Evolutionary conservation across 2,113 vertebrate species (phyloP), one percentile per base, ranked within the genome.

Genomic region (Pundamilia nyererei): DNA sequence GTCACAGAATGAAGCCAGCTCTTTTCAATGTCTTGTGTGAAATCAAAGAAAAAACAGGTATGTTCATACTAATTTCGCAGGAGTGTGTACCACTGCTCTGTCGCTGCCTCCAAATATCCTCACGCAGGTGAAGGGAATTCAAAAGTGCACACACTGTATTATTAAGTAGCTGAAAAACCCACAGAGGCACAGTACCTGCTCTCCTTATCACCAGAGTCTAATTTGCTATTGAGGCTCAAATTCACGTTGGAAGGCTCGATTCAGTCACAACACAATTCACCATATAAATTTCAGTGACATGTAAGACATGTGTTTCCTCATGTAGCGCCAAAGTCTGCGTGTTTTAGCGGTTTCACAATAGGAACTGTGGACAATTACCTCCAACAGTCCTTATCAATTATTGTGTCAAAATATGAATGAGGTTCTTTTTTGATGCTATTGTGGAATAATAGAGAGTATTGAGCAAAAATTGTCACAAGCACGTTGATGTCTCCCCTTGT

Each of bases 11-110:
- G 98, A 99, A 99, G 95, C 98, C 98, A 8, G 98, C 98, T 68
- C 98, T 99, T 94, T 99, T 99, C 96, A 99, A 99, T 88, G 98
- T 99, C 89, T 96, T 99, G 95, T 99, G 98, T 94, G 98, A 99
- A 97, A 99, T 99, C 95, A 99, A 99, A 97, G 98, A 99, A 79
- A 99, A 99, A 97, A 99, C 98, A 98, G 98, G 98, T 99, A 98
- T 92, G 92, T 62, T 29, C 72, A n/a, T 6, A 7, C 80, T 72
- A 1, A 15, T 79, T 26, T 54, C 40, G 15, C 70, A 29, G 40
- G 11, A 21, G 40, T 54, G 19, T 54, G 47, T 54, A 17, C 70
- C 42, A 29, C 70, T 47, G 70, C 70, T 29, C 17, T 79, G 38
- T 10, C 21, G 68, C 47, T 60, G 70, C 82, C 55, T 42, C 6